Evolutionary conservation across 2,797 vertebrate species (phyloP), one percentile per base, ranked within the genome.

Genomic region (Poeciliopsis paucimaculata): DNA sequence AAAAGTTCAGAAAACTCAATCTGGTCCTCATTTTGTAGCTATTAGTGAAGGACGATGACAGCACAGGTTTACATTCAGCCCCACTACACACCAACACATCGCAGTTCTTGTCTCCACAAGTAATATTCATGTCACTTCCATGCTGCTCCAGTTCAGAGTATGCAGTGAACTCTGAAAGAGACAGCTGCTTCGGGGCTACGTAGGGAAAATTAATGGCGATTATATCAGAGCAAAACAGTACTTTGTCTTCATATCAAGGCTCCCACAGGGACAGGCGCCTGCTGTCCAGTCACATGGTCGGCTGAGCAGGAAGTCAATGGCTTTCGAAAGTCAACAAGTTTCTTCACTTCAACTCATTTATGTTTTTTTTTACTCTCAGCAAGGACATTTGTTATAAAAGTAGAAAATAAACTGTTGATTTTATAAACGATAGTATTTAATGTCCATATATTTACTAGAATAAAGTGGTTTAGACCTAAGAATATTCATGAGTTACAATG

Each of bases 221-320:
- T 83, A 88, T 79, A 82, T 91, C 86, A 89, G 86, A 76, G 83
- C 84, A 88, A 90, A 90, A 87, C 76, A 64, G 68, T 2, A 62
- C 45, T 84, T 60, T 74, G 74, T 85, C 73, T 84, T 79, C 72
- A 77, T 18, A 51, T 75, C 68, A 73, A 45, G 68, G 45, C n/a
- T 36, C 77, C 78, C 36, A 51, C 31, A 72, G 70, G 70, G 73
- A 76, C 2, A 26, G 31, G 47, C 64, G 80, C 79, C 79, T 84
- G 86, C 73, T 72, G 57, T 81, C 16, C 43, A 23, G 85, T 86
- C 87, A 87, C 84, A 89, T 72, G 84, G 62, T 72, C 74, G 75
- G 57, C 78, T 82, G 39, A 80, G 78, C 73, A 87, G 64, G 75
- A 87, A 82, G 80, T 86, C 72, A 49, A 80, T 36, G 87, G 83